Evolutionary conservation across 2,113 vertebrate species (phyloP).

Genomic region (Pogona vitticeps): DNA sequence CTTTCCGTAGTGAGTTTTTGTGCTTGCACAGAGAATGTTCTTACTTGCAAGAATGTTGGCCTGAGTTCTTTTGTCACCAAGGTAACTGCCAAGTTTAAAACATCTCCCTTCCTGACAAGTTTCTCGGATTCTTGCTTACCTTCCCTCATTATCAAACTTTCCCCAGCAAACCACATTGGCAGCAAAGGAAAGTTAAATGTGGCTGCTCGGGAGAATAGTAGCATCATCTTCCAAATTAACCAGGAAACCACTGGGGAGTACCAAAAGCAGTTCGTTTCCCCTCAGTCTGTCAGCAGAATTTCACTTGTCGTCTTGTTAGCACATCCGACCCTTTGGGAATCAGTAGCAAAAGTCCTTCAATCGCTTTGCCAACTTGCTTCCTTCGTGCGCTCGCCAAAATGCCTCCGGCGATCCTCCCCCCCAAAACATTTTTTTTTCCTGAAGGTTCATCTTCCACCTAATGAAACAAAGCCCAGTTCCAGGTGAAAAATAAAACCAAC

Average conservation of each 20-base stretch:
- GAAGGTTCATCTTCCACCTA: conserved; percentile 2
- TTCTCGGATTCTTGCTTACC: conserved; percentile 10
- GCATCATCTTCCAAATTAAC: conserved; percentile 46
- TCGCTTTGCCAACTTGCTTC: neutral
- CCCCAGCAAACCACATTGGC: conserved; percentile 44
- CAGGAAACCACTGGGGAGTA: conserved; percentile 31
- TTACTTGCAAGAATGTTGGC: neutral
- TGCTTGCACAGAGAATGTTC: neutral
- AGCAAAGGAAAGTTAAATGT: conserved; percentile 51
- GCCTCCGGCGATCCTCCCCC: neutral
- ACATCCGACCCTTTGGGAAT: conserved; percentile 36
- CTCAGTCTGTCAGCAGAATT: conserved; percentile 13
- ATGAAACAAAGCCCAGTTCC: conserved; percentile 32
- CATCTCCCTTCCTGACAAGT: conserved; percentile 31
- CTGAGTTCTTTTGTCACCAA: conserved; percentile 33
- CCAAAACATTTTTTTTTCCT: neutral
- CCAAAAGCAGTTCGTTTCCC: conserved; percentile 28
- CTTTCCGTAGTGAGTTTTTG: neutral
- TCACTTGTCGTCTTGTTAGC: neutral
- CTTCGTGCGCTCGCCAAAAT: neutral
- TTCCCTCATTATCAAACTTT: conserved; percentile 49
- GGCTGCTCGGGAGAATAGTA: conserved; percentile 38
- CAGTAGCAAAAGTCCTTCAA: conserved; percentile 21
- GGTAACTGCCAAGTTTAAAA: conserved; percentile 14
- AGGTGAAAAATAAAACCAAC: conserved; percentile 19